phyloP scores from a whole-genome alignment of 2,113 vertebrate genomes.

The Struthio camelus region DNA sequence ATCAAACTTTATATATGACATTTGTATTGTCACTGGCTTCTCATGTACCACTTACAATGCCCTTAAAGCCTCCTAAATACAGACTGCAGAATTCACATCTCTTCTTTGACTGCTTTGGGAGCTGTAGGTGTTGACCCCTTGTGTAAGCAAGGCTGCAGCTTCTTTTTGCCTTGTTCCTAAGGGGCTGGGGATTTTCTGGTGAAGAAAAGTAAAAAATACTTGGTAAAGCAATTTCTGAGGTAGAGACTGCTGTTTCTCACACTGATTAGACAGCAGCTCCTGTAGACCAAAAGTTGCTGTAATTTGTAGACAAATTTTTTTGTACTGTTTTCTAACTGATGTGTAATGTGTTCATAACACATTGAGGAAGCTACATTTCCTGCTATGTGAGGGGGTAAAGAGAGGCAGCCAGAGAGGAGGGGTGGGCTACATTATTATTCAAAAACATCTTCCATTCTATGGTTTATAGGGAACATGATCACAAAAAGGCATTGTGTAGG shows the following conservation, averaged over 20 bases:
- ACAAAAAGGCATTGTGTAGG: background rate
- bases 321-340: background rate
- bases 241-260: background rate
- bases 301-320: background rate
- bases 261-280: background rate
- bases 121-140: background rate
- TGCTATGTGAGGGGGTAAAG: background rate
- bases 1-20: background rate
- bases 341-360: background rate
- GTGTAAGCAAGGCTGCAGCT: background rate
- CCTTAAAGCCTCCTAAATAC: background rate
- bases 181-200: background rate
- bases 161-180: background rate
- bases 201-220: background rate
- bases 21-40: background rate
- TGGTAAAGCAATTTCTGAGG: background rate
- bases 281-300: background rate
- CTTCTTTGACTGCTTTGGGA: background rate
- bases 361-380: background rate
- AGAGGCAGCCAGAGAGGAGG: background rate
- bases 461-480: background rate
- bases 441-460: background rate
- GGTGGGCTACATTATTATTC: background rate
- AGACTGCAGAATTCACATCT: background rate
- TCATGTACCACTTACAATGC: fast-evolving